A percentile compares a stretch with the other conserved stretches of the same genome.
These are phyloP conservation scores for Pungitius pungitius DNA, from an alignment of 2,113 vertebrate species.

Conservation along the genomic window DNA sequence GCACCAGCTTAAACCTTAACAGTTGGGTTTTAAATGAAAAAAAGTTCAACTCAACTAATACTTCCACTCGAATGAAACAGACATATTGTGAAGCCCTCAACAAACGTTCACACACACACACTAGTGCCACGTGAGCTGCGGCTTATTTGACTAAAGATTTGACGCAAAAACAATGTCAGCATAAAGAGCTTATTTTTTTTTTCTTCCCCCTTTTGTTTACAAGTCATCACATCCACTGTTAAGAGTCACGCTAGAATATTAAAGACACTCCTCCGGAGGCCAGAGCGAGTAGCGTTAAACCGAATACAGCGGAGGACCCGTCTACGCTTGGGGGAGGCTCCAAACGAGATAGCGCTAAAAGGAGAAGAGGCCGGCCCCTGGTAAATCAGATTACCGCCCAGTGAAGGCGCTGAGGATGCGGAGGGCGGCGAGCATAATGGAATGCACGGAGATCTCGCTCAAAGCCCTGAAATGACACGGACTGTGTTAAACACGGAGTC, in stretches of 20 bases:
- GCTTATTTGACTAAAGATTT: not conserved
- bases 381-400: slow-evolving; percentile 49
- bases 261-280: not conserved
- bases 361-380: slow-evolving; percentile 15
- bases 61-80: slow-evolving; percentile 8
- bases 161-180: slow-evolving; percentile 22
- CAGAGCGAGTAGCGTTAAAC: slow-evolving; percentile 12
- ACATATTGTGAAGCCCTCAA: not conserved
- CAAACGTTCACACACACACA: not conserved
- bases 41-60: not conserved
- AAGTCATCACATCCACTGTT: slow-evolving; percentile 22
- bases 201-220: not conserved
- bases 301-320: not conserved
- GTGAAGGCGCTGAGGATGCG: slow-evolving; percentile 10
- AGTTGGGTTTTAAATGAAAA: not conserved
- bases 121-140: not conserved
- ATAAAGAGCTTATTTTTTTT: not conserved
- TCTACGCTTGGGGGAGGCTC: not conserved
- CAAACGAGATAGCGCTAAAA: slow-evolving; percentile 16
- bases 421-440: slow-evolving; percentile 32
- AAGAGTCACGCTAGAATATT: not conserved
- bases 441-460: slow-evolving; percentile 42
- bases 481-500: slow-evolving; percentile 34
- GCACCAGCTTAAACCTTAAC: not conserved
- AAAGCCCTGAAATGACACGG: slow-evolving; percentile 32